Percentiles rank a stretch among this genome's conserved stretches.
Evolutionary conservation across 2,797 vertebrate genomes (phyloP).

Genomic region (Nasua narica): DNA sequence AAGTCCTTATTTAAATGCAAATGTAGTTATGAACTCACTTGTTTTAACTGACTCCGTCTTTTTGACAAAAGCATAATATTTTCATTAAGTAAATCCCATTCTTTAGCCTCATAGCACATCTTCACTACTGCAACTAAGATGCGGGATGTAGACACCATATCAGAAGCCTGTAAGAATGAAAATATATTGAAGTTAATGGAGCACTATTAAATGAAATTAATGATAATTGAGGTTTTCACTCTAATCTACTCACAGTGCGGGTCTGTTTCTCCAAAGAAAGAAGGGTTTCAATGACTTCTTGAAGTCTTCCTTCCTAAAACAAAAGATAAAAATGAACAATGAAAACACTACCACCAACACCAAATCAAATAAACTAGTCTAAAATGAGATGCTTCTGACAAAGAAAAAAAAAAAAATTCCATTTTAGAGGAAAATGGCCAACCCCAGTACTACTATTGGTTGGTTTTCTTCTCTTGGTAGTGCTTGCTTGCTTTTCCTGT

Average conservation of each 20-base stretch:
- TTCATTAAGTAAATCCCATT: conserved; percentile 97
- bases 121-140: conserved; percentile 97
- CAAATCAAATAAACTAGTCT: background rate
- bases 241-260: conserved; percentile 89
- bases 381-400: background rate
- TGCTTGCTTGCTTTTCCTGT: background rate
- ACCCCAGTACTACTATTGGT: background rate
- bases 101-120: conserved; percentile 97
- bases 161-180: conserved; percentile 90
- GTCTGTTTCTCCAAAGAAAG: conserved; percentile 98
- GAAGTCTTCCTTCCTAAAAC: conserved; percentile 94
- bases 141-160: conserved; percentile 97
- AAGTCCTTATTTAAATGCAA: background rate
- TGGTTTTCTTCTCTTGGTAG: background rate
- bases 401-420: background rate
- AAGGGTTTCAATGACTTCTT: conserved; percentile 97
- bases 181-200: background rate
- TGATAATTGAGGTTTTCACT: background rate
- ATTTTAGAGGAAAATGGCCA: background rate
- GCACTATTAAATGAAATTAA: background rate
- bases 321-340: conserved; percentile 59
- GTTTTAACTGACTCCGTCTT: conserved; percentile 97
- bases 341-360: background rate
- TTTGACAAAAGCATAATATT: conserved; percentile 97
- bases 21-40: conserved; percentile 84